These are phyloP conservation scores for Probaryconus sp. DNA, from an alignment of 1,140 invertebrate genomes.

Conservation along the genomic window DNA sequence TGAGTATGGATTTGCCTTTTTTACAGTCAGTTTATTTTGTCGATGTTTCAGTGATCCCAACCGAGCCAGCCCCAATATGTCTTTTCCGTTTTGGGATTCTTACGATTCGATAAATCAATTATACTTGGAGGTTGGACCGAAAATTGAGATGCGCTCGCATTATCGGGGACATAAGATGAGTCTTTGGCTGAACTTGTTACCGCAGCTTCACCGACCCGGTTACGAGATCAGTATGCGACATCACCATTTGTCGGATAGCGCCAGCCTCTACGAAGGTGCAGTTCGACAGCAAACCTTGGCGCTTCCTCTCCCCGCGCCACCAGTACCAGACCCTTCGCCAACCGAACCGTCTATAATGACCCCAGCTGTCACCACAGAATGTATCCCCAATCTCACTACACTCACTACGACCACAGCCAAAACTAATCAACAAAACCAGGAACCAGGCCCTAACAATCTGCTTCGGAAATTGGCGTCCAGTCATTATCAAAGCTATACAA, in stretches of 20 bases:
- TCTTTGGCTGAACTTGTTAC: constrained; percentile 94
- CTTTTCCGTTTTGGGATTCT: constrained; percentile 88
- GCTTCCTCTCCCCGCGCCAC: constrained; percentile 78
- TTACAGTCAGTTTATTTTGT: constrained; percentile 5
- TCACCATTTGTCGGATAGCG: constrained; percentile 85
- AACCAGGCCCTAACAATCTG: constrained; percentile 81
- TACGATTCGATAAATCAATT: constrained; percentile 94
- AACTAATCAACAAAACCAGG: constrained; percentile 66
- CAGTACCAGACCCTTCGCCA: constrained; percentile 74
- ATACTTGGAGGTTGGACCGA: constrained; percentile 88
- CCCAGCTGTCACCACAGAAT: constrained; percentile 70
- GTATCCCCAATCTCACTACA: constrained; percentile 74
- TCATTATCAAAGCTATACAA: constrained; percentile 92
- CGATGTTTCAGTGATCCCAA: constrained; percentile 84
- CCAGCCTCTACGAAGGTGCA: constrained; percentile 84
- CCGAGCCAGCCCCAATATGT: constrained; percentile 72
- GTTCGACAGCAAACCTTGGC: constrained; percentile 84
- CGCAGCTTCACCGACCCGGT: constrained; percentile 89
- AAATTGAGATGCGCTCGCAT: constrained; percentile 86
- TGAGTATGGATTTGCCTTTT: too few species aligned
- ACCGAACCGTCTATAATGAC: constrained; percentile 74
- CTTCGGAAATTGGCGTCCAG: constrained; percentile 86
- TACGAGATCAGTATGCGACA: constrained; percentile 88
- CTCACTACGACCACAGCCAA: constrained; percentile 72
- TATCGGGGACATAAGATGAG: constrained; percentile 94